Evolutionary conservation across 2,888 invertebrate species (phyloP).

Genomic region (Pyralis farinalis): DNA sequence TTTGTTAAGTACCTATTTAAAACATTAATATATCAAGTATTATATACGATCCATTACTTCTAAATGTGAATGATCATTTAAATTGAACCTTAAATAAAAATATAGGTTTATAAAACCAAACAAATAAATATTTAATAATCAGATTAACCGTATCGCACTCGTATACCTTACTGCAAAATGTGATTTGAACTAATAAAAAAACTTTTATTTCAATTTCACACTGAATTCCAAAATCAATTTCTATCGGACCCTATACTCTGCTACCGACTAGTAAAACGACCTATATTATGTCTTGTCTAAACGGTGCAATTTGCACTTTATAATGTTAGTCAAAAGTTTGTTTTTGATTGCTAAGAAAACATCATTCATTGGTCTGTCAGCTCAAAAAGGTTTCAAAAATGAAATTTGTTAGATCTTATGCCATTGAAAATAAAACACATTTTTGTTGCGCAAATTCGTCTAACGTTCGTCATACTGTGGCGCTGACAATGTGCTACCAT

Average conservation of each 20-base stretch:
- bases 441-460: constrained; percentile 55
- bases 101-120: constrained; percentile 54
- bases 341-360: constrained; percentile 25
- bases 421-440: constrained; percentile 48
- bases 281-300: constrained; percentile 15
- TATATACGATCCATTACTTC: constrained; percentile 41
- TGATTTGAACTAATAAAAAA: constrained; percentile 41
- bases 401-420: constrained; percentile 54
- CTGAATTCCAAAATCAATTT: constrained; percentile 70
- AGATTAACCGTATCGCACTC: constrained; percentile 47
- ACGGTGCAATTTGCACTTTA: constrained; percentile 26
- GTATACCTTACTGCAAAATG: constrained; percentile 38
- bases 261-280: constrained; percentile 21
- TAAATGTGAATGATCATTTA: constrained; percentile 27
- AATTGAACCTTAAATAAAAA: constrained; percentile 44
- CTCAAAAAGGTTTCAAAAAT: constrained; percentile 58
- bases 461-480: constrained; percentile 66
- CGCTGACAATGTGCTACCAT: constrained; percentile 78
- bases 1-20: constrained; percentile 11
- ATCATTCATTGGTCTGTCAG: constrained; percentile 60
- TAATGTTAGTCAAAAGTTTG: constrained; percentile 17
- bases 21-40: constrained; percentile 31
- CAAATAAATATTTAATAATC: constrained; percentile 63
- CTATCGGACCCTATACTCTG: constrained; percentile 46
- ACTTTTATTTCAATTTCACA: constrained; percentile 74